A percentile compares a stretch with the other conserved stretches of the same genome.
Evolutionary conservation across 2,888 invertebrate genomes (phyloP).

Genomic region (Caenorhabditis sp.): DNA sequence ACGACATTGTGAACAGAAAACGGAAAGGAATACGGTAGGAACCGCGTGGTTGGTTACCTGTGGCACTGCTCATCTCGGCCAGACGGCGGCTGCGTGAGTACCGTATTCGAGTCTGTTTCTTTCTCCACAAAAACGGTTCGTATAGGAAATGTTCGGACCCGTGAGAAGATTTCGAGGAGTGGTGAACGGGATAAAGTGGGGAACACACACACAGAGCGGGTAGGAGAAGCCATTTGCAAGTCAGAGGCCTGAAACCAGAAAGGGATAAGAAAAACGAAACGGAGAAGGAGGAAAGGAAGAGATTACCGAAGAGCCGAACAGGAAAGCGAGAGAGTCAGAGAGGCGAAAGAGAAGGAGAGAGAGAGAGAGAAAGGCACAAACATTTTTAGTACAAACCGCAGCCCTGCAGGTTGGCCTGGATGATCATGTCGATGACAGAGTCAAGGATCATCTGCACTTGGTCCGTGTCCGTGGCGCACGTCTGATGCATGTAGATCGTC

Average conservation of each 20-base stretch:
- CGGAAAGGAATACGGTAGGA: constrained; percentile 10
- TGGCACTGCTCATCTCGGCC: neutral
- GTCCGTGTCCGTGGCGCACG: constrained; percentile 77
- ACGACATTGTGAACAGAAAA: neutral
- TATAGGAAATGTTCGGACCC: constrained; percentile 13
- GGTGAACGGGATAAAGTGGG: constrained; percentile 22
- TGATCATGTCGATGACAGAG: constrained; percentile 83
- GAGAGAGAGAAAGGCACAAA: constrained; percentile 52
- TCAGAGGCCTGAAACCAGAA: constrained; percentile 56
- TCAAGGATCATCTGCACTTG: constrained; percentile 82
- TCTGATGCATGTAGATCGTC: constrained; percentile 90
- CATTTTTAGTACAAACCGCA: constrained; percentile 81
- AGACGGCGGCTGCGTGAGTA: too few relatives aligned
- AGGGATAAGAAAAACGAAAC: constrained; percentile 17
- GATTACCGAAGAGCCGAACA: neutral
- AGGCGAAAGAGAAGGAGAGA: constrained; percentile 11
- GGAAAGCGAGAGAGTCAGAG: constrained; percentile 6
- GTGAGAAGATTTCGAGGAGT: constrained; percentile 34
- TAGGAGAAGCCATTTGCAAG: constrained; percentile 33
- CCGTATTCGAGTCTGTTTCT: neutral
- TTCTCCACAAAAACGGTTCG: neutral
- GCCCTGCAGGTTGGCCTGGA: constrained; percentile 83
- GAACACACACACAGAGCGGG: constrained; percentile 44
- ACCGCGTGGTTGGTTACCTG: neutral
- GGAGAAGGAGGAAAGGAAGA: neutral